Evolutionary conservation across 2,888 invertebrate species (phyloP).

Genomic region (Drosophila anomelani): DNA sequence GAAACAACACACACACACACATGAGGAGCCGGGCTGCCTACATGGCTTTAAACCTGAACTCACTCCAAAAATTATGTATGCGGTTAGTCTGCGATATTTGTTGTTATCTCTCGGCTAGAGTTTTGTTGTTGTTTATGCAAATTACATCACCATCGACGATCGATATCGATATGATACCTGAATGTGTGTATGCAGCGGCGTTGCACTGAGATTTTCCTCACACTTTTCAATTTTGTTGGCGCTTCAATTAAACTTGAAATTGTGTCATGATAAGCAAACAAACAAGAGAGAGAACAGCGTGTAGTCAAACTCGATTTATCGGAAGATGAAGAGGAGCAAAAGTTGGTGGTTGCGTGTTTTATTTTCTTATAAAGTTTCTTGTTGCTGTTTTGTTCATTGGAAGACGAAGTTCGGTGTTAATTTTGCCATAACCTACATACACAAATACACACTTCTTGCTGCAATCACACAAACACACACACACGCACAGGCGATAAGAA

Average conservation of each 20-base stretch:
- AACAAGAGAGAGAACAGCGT: conserved; percentile 25
- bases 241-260: conserved; percentile 70
- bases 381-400: conserved; percentile 4
- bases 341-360: conserved; percentile 70
- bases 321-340: conserved; percentile 42
- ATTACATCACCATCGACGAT: conserved; percentile 68
- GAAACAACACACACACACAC: neutral
- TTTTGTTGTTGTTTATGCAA: conserved; percentile 65
- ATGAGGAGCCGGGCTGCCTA: conserved; percentile 20
- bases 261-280: conserved; percentile 57
- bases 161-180: conserved; percentile 19
- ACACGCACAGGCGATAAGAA: conserved; percentile 65
- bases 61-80: conserved; percentile 65
- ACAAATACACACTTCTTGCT: conserved; percentile 14
- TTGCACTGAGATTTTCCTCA: conserved; percentile 35
- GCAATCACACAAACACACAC: conserved; percentile 30
- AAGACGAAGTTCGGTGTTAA: conserved; percentile 40
- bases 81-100: conserved; percentile 43
- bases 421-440: conserved; percentile 75
- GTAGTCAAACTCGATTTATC: conserved; percentile 6
- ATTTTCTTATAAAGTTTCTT: neutral
- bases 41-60: conserved; percentile 65
- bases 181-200: neutral
- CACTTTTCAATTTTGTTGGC: conserved; percentile 52
- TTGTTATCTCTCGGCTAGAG: conserved; percentile 10